These are phyloP conservation scores for Amazonetta brasiliensis DNA, from an alignment of 2,797 vertebrate genomes.

Conservation along the genomic window DNA sequence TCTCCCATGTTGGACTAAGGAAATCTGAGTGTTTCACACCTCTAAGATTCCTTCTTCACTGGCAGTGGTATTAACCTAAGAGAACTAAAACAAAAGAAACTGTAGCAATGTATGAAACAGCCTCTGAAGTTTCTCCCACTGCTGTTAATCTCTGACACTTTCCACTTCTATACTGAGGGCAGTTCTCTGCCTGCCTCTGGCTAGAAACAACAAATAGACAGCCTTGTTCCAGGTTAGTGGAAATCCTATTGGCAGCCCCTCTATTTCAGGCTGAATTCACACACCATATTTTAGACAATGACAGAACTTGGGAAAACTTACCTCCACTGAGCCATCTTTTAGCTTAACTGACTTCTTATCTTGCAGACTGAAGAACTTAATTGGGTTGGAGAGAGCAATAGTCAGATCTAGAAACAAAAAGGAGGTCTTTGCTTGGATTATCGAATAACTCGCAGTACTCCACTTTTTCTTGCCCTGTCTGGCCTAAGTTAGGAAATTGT, in stretches of 20 bases:
- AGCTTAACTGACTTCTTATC: conserved; percentile 76
- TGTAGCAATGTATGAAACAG: neutral
- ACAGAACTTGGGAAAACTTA: conserved; percentile 18
- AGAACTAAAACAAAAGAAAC: neutral
- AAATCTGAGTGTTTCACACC: too few species aligned
- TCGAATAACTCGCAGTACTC: neutral
- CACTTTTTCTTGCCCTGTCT: neutral
- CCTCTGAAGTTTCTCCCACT: neutral
- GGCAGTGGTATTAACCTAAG: neutral
- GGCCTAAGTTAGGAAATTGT: neutral
- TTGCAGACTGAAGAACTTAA: conserved; percentile 82
- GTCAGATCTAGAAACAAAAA: conserved; percentile 89
- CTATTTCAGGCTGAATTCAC: neutral
- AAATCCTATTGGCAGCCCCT: neutral
- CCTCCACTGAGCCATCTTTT: conserved; percentile 66
- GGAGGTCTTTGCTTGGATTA: neutral
- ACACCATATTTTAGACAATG: neutral
- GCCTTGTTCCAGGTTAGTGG: neutral
- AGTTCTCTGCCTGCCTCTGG: neutral
- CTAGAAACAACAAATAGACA: neutral
- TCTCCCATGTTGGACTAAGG: neutral
- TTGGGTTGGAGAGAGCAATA: conserved; percentile 94
- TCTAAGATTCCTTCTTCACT: too few species aligned
- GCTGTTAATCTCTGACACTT: neutral
- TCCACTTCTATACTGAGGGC: neutral